These are phyloP conservation scores for Natrix natrix DNA, from an alignment of 2,797 vertebrate genomes.

Conservation along the genomic window DNA sequence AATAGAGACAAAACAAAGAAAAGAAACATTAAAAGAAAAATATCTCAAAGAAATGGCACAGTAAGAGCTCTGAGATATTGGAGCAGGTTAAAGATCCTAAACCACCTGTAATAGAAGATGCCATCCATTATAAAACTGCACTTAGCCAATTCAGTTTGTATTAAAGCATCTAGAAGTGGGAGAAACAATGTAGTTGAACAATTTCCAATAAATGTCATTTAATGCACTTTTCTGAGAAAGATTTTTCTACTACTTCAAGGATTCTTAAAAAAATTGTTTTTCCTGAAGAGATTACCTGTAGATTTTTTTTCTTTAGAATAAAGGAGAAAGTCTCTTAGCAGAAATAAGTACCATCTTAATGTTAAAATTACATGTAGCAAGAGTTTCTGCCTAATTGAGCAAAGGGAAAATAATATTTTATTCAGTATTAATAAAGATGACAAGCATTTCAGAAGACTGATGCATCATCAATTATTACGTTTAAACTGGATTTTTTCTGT, in stretches of 20 bases:
- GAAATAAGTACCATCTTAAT: neutral
- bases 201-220: slow-evolving; percentile 39
- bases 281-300: slow-evolving; percentile 1
- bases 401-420: neutral
- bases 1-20: neutral
- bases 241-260: neutral
- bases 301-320: neutral
- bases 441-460: neutral
- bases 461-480: neutral
- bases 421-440: neutral
- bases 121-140: neutral
- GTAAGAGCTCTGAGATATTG: neutral
- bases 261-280: neutral
- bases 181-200: slow-evolving; percentile 12
- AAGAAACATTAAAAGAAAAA: neutral
- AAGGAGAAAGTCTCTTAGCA: neutral
- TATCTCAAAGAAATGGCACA: neutral
- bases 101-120: neutral
- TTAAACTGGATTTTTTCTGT: neutral
- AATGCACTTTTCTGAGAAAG: slow-evolving; percentile 29
- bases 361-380: neutral
- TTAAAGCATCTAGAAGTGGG: slow-evolving; percentile 32
- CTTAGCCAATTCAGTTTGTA: slow-evolving; percentile 37
- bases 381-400: neutral
- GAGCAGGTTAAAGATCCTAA: neutral